Evolutionary conservation across 2,888 invertebrate genomes (phyloP).

Genomic region (Drosophila picticornis): DNA sequence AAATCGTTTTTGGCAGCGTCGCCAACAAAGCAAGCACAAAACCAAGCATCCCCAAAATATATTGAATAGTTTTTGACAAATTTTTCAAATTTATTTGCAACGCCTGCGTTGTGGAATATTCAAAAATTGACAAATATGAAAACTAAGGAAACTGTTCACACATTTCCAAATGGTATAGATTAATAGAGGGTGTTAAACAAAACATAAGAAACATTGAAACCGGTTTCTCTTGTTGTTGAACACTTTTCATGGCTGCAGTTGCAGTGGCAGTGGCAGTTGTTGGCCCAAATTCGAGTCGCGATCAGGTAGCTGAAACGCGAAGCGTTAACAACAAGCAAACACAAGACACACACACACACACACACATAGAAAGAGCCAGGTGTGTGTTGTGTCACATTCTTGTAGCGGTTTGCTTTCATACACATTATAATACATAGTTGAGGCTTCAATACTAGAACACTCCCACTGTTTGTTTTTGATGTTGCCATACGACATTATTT

Average conservation of each 20-base stretch:
- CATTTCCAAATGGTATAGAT: not conserved
- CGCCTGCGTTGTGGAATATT: constrained; percentile 19
- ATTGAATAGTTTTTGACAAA: constrained; percentile 61
- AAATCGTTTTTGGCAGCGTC: constrained; percentile 63
- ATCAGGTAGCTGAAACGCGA: constrained; percentile 42
- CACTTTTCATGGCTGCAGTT: constrained; percentile 27
- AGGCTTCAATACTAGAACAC: not conserved
- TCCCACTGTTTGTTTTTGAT: constrained; percentile 9
- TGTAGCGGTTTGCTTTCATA: constrained; percentile 16
- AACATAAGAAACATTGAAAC: constrained; percentile 20
- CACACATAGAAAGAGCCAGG: not conserved
- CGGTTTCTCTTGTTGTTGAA: constrained; percentile 40
- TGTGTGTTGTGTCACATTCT: constrained; percentile 47
- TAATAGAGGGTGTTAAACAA: constrained; percentile 8
- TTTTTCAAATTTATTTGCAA: constrained; percentile 60
- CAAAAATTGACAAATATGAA: constrained; percentile 24
- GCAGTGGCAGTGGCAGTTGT: constrained; percentile 17
- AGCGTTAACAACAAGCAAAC: constrained; percentile 34
- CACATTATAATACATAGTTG: not conserved
- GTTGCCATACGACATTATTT: constrained; percentile 27
- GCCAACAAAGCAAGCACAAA: constrained; percentile 52
- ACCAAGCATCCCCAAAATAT: constrained; percentile 16
- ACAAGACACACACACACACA: constrained; percentile 10
- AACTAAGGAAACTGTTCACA: constrained; percentile 42
- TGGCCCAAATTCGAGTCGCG: constrained; percentile 36